Conservation (phyloP, 1,140 invertebrate species). For the Leptopilina boulardi region DNA sequence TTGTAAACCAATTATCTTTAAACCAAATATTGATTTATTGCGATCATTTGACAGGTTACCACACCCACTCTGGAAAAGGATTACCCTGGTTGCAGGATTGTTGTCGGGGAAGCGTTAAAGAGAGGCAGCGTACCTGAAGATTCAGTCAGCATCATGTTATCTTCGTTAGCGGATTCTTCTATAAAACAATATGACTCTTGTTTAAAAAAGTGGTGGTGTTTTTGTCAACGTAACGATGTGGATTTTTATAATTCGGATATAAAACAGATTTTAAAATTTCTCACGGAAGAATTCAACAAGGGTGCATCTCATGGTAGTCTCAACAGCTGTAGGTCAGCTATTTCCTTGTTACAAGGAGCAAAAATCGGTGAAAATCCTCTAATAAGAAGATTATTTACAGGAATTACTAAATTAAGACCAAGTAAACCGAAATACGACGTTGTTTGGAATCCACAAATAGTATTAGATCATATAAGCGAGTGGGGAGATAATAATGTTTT, state of each 20-base stretch:
- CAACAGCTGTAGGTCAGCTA: not conserved
- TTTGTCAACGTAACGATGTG: not conserved
- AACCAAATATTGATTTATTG: not conserved
- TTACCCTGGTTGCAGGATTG: not conserved
- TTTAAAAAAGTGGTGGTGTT: not conserved
- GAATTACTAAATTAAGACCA: conserved; percentile 47
- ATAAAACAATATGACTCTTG: not conserved
- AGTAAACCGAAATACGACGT: conserved; percentile 48
- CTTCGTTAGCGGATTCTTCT: not conserved
- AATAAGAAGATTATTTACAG: conserved; percentile 45
- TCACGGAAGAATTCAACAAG: not conserved
- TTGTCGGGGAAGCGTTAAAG: not conserved
- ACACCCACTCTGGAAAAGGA: not conserved
- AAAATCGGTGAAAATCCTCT: conserved; percentile 36
- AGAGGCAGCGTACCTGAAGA: not conserved
- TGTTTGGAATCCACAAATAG: conserved; percentile 51
- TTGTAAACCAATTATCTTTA: not conserved
- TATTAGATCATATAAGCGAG: conserved; percentile 42
- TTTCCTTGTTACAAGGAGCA: not conserved
- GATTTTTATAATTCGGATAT: not conserved
- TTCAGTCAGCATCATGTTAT: not conserved
- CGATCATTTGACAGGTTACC: not conserved
- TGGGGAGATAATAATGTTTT: conserved; percentile 36
- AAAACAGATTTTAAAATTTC: not conserved
- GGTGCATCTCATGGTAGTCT: not conserved